These are phyloP conservation scores for Anagyrus pseudococci DNA, from an alignment of 2,888 invertebrate genomes.

Conservation along the genomic window DNA sequence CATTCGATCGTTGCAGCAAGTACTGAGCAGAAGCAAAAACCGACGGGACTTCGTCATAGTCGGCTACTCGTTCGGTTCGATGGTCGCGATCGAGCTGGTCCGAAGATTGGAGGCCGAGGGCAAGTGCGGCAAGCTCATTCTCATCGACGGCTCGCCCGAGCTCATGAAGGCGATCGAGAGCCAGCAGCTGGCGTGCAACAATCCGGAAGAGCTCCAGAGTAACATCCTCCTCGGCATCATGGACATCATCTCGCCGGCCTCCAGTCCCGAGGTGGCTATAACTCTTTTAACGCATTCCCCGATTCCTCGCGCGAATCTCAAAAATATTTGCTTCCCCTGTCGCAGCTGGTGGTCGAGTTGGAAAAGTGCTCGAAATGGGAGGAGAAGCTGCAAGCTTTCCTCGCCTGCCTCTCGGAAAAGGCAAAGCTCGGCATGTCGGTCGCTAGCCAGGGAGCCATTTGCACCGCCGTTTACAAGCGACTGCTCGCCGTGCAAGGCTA, in stretches of 20 bases:
- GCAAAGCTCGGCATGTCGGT: slow-evolving; percentile 48
- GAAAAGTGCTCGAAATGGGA: slow-evolving; percentile 66
- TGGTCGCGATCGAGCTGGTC: slow-evolving; percentile 80
- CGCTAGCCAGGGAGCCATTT: slow-evolving; percentile 59
- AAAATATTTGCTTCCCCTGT: not conserved
- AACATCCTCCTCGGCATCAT: slow-evolving; percentile 67
- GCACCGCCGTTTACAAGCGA: slow-evolving; percentile 64
- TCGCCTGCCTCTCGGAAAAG: slow-evolving; percentile 60
- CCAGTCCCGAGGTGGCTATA: slow-evolving; percentile 57
- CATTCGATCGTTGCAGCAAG: slow-evolving; percentile 62
- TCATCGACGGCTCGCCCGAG: slow-evolving; percentile 84
- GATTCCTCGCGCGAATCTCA: not conserved
- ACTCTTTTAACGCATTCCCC: not conserved
- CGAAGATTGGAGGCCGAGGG: slow-evolving; percentile 74
- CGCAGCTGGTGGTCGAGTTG: slow-evolving; percentile 59
- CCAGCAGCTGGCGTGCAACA: slow-evolving; percentile 62
- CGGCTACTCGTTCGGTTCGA: slow-evolving; percentile 89
- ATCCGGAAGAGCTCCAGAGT: slow-evolving; percentile 66
- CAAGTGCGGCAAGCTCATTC: slow-evolving; percentile 70
- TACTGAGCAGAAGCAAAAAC: slow-evolving; percentile 62
- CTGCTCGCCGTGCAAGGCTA: slow-evolving; percentile 65
- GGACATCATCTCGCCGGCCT: slow-evolving; percentile 63
- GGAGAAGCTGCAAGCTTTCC: slow-evolving; percentile 66
- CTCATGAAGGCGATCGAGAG: slow-evolving; percentile 68
- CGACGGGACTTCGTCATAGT: slow-evolving; percentile 71